phyloP scores from a whole-genome alignment of 2,888 invertebrate species.

The Torymus aiolomorphi region DNA sequence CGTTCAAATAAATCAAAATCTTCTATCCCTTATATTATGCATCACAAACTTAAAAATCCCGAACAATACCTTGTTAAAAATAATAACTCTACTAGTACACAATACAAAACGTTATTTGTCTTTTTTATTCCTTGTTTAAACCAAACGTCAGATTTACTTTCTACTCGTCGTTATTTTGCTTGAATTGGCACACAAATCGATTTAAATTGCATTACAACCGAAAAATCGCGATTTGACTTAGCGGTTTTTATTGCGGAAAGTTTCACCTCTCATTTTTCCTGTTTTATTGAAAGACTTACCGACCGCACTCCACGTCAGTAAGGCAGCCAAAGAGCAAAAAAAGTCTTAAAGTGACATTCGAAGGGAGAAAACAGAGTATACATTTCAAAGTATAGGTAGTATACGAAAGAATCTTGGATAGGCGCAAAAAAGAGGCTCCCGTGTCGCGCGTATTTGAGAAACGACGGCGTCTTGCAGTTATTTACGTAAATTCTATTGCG shows the following conservation, averaged over 20 bases:
- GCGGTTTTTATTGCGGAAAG: slow-evolving; percentile 32
- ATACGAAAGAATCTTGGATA: slow-evolving; percentile 31
- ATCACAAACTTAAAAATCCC: neutral
- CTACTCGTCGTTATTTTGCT: neutral
- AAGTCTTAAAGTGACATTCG: slow-evolving; percentile 48
- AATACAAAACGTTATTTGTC: neutral
- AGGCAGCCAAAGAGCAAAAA: slow-evolving; percentile 66
- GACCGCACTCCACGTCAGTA: slow-evolving; percentile 62
- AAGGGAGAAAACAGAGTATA: slow-evolving; percentile 47
- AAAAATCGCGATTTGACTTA: slow-evolving; percentile 31
- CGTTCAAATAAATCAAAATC: neutral
- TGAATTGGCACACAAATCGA: neutral
- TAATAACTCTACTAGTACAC: neutral
- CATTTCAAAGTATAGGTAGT: slow-evolving; percentile 30
- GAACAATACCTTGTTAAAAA: neutral
- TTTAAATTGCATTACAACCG: slow-evolving; percentile 1
- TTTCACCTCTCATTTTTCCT: slow-evolving; percentile 40
- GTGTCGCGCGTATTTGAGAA: slow-evolving; percentile 49
- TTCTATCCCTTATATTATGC: no score
- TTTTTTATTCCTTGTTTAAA: neutral
- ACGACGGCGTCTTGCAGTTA: slow-evolving; percentile 35
- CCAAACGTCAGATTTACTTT: slow-evolving; percentile 2
- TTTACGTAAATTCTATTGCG: slow-evolving; percentile 39
- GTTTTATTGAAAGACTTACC: slow-evolving; percentile 68
- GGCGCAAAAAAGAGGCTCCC: slow-evolving; percentile 21